phyloP scores from a whole-genome alignment of 2,888 invertebrate genomes.

The Mimas tiliae region DNA sequence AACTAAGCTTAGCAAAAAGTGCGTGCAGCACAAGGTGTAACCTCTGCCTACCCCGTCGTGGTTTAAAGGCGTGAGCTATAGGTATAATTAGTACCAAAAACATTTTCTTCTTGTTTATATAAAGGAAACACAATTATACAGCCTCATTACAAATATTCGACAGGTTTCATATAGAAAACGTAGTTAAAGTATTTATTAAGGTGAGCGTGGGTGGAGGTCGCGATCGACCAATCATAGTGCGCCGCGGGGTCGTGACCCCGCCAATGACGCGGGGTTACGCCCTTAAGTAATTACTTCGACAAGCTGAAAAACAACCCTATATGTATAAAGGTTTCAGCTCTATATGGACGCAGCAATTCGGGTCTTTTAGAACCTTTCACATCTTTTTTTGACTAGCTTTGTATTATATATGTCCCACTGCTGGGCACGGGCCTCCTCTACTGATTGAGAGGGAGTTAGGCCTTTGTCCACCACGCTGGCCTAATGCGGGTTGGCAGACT shows the following conservation, averaged over 20 bases:
- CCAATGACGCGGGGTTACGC: constrained; percentile 70
- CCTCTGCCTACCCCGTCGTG: no score
- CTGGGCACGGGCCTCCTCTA: no score
- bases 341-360: neutral
- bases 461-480: no score
- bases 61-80: no score
- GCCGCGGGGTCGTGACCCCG: constrained; percentile 74
- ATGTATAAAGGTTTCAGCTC: constrained; percentile 1
- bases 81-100: no score
- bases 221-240: constrained; percentile 56
- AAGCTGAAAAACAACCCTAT: constrained; percentile 27
- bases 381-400: no score
- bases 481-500: no score
- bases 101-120: no score
- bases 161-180: neutral
- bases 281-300: constrained; percentile 61
- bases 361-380: neutral
- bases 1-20: no score
- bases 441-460: no score
- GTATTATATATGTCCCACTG: no score
- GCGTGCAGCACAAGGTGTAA: no score
- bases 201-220: constrained; percentile 48
- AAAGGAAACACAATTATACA: neutral
- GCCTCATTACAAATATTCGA: neutral
- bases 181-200: constrained; percentile 31